These are phyloP conservation scores for Toxonevra muliebris DNA, from an alignment of 2,888 invertebrate genomes.

Conservation along the genomic window DNA sequence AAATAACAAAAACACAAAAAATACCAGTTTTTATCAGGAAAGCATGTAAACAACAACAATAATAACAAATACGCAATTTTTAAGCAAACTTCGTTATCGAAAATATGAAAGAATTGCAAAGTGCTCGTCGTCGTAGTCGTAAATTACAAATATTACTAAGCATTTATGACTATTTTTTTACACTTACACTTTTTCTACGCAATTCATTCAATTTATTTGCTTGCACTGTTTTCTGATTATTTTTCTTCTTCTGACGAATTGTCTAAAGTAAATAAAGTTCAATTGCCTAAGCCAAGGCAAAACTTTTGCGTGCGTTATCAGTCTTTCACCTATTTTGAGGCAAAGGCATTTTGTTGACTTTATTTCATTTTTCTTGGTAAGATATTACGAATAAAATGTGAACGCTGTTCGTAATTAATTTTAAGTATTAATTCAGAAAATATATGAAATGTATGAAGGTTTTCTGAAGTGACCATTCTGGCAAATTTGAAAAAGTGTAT, in stretches of 20 bases:
- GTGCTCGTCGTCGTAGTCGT: constrained; percentile 21
- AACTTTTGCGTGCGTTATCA: constrained; percentile 31
- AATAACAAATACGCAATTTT: too few relatives aligned
- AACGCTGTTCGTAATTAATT: background rate
- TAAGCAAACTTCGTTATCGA: constrained; percentile 32
- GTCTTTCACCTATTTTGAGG: constrained; percentile 21
- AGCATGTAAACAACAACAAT: constrained; percentile 9
- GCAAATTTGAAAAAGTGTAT: too few relatives aligned
- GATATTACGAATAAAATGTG: too few relatives aligned
- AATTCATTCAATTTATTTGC: too few relatives aligned
- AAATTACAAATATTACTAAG: constrained; percentile 24
- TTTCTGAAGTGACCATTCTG: too few relatives aligned
- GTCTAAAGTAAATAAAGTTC: constrained; percentile 18
- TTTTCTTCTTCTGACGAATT: constrained; percentile 14
- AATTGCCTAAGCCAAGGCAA: constrained; percentile 31
- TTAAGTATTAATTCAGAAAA: background rate
- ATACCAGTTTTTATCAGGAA: background rate
- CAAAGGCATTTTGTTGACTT: constrained; percentile 18
- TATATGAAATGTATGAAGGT: background rate
- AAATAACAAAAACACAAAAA: constrained; percentile 4
- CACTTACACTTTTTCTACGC: too few relatives aligned
- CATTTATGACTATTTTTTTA: background rate
- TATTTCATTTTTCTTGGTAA: constrained; percentile 10
- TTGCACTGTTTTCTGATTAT: too few relatives aligned
- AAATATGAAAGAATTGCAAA: constrained; percentile 21